Conservation (phyloP, 2,113 vertebrate species). For the Epinephelus moara region DNA sequence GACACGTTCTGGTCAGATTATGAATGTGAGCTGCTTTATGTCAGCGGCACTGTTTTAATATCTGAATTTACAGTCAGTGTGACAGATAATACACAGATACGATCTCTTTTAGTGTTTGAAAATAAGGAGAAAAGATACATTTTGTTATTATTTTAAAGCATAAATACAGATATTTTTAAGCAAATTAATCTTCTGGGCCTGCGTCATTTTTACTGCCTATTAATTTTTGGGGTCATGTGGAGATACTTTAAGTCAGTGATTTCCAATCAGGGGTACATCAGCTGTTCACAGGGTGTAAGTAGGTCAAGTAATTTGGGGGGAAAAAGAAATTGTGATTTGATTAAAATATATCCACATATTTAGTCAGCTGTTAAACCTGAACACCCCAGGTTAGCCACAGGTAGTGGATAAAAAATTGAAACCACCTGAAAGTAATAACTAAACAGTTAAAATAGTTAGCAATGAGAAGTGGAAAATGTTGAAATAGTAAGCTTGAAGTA, state of each 20-base stretch:
- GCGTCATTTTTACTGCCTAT: background rate
- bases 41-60: background rate
- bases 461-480: too few species aligned
- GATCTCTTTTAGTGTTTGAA: background rate
- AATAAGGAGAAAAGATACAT: too few species aligned
- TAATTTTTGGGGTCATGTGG: background rate
- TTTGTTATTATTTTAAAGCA: background rate
- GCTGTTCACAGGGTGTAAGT: too few species aligned
- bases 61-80: background rate
- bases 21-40: constrained; percentile 23
- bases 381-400: background rate
- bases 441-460: too few species aligned
- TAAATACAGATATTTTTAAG: background rate
- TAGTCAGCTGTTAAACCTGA: background rate
- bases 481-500: too few species aligned
- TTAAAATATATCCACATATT: background rate
- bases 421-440: too few species aligned
- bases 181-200: background rate
- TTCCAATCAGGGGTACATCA: background rate
- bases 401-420: too few species aligned
- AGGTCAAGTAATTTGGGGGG: too few species aligned
- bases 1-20: constrained; percentile 29
- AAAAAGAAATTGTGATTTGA: background rate
- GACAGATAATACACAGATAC: background rate
- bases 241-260: background rate